Conservation (phyloP, 2,113 vertebrate genomes). For the Electrona antarctica region DNA sequence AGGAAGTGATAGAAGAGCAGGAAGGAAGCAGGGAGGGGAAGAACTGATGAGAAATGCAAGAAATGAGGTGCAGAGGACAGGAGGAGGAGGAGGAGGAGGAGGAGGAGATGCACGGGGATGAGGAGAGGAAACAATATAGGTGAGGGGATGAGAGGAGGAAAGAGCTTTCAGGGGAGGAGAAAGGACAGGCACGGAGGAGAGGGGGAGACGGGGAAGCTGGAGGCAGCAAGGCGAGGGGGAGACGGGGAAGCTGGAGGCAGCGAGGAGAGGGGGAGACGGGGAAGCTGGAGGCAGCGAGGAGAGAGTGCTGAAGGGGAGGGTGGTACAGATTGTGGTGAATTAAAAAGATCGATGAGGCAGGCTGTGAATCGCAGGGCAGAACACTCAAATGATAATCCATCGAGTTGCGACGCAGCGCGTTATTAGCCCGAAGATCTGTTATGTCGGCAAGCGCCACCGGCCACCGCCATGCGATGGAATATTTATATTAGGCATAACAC, state of each 20-base stretch:
- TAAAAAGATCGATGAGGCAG: constrained; percentile 62
- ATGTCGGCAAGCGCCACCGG: no score
- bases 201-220: background rate
- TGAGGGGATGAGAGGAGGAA: background rate
- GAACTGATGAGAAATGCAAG: no score
- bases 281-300: background rate
- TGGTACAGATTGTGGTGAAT: constrained; percentile 67
- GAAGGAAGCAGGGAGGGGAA: no score
- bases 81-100: background rate
- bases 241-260: background rate
- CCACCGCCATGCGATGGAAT: no score
- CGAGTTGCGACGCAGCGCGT: no score
- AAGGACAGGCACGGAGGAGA: background rate
- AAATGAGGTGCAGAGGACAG: background rate
- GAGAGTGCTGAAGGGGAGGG: background rate
- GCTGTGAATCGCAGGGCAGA: constrained; percentile 29
- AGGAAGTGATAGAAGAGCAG: constrained; percentile 7
- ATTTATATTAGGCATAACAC: constrained; percentile 10
- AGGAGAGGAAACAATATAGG: background rate
- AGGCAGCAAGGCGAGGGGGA: background rate
- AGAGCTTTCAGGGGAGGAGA: background rate
- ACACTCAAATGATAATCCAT: background rate
- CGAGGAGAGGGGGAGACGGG: background rate
- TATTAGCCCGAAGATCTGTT: no score
- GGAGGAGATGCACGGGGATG: background rate